These are phyloP conservation scores for Echinarachnius parma DNA, from an alignment of 53 echinoderm and acorn worm species.

Conservation along the genomic window DNA sequence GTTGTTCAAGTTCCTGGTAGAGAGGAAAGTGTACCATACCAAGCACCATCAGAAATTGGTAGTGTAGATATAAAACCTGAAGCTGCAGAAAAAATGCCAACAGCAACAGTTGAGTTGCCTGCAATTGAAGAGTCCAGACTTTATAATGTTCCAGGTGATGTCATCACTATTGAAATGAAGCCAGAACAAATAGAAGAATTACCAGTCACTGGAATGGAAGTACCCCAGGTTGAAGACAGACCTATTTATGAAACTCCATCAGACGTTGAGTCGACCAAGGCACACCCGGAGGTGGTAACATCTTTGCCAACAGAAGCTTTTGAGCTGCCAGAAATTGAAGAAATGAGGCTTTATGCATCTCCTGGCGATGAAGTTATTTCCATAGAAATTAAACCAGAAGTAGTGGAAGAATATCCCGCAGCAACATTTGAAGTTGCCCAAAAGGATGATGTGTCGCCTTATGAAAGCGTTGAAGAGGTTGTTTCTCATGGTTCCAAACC, in stretches of 20 bases:
- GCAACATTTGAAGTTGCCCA: not conserved
- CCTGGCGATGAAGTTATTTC: not conserved
- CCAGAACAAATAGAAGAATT: constrained; percentile 31
- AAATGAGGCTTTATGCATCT: no score
- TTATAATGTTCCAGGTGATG: not conserved
- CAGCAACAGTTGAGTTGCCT: constrained; percentile 5
- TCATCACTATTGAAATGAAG: constrained; percentile 1
- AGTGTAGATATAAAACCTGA: constrained; percentile 16
- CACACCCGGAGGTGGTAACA: constrained; percentile 5
- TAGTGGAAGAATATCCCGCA: constrained; percentile 3
- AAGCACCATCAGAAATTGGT: constrained; percentile 3
- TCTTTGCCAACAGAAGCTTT: no score
- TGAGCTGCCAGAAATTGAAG: constrained; percentile 21
- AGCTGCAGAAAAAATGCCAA: constrained; percentile 5
- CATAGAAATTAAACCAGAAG: constrained; percentile 16
- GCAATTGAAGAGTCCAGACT: not conserved
- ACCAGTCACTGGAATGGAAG: constrained; percentile 4
- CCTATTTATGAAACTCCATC: not conserved
- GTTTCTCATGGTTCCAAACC: no score
- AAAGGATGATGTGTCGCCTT: no score
- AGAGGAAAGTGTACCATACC: not conserved
- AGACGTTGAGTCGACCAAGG: constrained; percentile 1
- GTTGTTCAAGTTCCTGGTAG: constrained; percentile 5
- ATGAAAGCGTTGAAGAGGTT: no score
- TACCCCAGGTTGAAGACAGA: not conserved